A percentile compares a stretch with the other conserved stretches of the same genome.
Evolutionary conservation across 2,113 vertebrate species (phyloP).

Genomic region (Stictonetta naevosa): DNA sequence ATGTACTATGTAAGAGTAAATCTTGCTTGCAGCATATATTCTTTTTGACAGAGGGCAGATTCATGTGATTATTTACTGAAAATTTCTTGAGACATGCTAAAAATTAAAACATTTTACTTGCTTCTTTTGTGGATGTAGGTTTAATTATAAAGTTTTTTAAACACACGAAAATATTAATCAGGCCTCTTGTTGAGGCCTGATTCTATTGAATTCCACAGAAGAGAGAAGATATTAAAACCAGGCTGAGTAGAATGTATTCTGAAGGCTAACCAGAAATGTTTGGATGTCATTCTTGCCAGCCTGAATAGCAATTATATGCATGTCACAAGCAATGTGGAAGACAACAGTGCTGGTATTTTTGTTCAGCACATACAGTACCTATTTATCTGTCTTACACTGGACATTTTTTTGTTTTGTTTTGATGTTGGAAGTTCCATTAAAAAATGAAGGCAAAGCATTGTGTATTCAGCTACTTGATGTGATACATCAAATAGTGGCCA

Average conservation of each 20-base stretch:
- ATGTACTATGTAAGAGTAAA: neutral
- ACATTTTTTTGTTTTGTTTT: neutral
- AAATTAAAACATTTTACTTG: neutral
- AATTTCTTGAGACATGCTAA: neutral
- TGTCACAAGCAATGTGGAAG: neutral
- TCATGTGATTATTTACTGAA: neutral
- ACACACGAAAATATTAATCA: neutral
- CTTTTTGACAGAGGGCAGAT: neutral
- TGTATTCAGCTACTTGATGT: neutral
- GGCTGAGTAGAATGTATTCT: neutral
- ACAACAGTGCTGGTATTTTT: neutral
- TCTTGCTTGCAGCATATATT: neutral
- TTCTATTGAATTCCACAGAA: neutral
- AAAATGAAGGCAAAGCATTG: neutral
- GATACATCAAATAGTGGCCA: neutral
- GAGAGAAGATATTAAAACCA: neutral
- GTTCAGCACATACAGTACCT: neutral
- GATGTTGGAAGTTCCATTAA: neutral
- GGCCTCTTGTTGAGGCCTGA: no score
- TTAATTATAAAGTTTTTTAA: neutral
- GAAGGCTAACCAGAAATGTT: neutral
- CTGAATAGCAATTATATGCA: neutral
- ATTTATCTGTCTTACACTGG: neutral
- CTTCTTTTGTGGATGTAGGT: neutral
- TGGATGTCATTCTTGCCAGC: neutral